phyloP scores from a whole-genome alignment of 2,797 vertebrate genomes.

The Falco columbarius region DNA sequence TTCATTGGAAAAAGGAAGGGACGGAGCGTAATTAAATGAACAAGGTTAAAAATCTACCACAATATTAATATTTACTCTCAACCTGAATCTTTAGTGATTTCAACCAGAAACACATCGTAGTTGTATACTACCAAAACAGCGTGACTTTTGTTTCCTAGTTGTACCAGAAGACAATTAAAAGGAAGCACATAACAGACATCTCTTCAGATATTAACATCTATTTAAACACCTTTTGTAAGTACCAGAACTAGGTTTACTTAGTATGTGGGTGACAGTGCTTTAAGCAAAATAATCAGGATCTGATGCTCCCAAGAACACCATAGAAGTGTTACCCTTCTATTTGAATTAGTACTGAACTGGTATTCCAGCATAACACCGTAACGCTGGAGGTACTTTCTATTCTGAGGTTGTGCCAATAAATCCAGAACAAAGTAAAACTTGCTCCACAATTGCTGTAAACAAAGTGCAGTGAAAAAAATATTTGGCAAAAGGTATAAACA shows the following conservation, averaged over 20 bases:
- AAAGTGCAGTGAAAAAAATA: background rate
- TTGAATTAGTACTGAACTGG: background rate
- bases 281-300: background rate
- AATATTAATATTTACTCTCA: background rate
- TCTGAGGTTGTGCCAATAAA: background rate
- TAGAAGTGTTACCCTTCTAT: background rate
- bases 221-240: background rate
- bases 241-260: background rate
- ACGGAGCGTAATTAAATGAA: background rate
- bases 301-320: background rate
- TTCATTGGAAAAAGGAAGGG: background rate
- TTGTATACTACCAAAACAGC: background rate
- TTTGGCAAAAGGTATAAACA: background rate
- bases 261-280: background rate
- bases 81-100: background rate
- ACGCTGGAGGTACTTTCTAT: background rate
- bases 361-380: background rate
- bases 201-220: background rate
- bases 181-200: background rate
- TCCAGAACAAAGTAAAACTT: background rate
- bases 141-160: background rate
- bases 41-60: background rate
- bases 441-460: background rate
- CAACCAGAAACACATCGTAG: background rate
- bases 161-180: background rate